phyloP scores from a whole-genome alignment of 2,113 vertebrate genomes.

The Leiothrix lutea region DNA sequence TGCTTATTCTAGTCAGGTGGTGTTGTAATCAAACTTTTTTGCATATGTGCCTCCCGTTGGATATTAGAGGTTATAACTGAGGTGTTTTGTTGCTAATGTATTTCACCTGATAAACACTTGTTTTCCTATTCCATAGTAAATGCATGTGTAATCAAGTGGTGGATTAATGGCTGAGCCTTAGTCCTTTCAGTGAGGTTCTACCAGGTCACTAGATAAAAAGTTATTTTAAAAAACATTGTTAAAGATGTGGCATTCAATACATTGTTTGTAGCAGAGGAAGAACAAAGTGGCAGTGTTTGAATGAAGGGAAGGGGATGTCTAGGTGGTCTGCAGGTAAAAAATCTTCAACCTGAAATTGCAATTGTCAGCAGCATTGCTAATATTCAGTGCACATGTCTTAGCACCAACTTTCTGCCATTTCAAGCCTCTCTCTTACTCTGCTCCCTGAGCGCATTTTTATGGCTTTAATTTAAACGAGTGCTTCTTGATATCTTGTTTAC shows the following conservation, averaged over 20 bases:
- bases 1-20: neutral
- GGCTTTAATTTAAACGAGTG: slow-evolving; percentile 78
- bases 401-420: neutral
- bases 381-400: neutral
- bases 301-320: neutral
- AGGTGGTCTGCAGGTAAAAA: neutral
- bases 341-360: neutral
- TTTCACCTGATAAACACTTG: neutral
- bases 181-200: neutral
- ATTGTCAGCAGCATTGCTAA: neutral
- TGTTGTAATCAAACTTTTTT: neutral
- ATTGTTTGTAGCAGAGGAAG: neutral
- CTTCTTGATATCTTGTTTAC: slow-evolving; percentile 85
- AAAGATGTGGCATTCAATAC: neutral
- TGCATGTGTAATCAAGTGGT: neutral
- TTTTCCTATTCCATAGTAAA: neutral
- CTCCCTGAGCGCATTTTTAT: slow-evolving; percentile 53
- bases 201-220: neutral
- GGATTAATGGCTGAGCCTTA: neutral
- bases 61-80: neutral
- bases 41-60: neutral
- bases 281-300: neutral
- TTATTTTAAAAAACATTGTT: neutral
- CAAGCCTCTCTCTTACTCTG: neutral
- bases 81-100: neutral